phyloP scores from a whole-genome alignment of 2,888 invertebrate species.

The Athalia rosae region DNA sequence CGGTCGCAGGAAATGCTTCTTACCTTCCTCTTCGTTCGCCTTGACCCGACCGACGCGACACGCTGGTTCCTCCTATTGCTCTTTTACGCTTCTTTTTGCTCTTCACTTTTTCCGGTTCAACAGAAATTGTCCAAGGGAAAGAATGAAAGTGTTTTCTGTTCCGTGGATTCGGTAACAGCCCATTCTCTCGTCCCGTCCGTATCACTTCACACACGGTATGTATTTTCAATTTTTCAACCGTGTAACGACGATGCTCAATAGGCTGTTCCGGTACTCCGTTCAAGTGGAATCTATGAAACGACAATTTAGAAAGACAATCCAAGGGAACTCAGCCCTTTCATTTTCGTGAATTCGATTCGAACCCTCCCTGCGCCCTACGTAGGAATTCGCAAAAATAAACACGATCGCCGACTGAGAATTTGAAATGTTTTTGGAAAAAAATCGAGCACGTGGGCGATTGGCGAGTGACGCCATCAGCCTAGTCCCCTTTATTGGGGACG shows the following conservation, averaged over 20 bases:
- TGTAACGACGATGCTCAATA: background rate
- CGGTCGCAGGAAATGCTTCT: background rate
- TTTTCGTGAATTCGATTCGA: background rate
- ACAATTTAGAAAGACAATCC: background rate
- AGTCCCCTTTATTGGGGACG: background rate
- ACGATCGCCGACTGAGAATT: too few relatives aligned
- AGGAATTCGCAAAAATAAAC: too few relatives aligned
- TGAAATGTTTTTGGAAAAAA: too few relatives aligned
- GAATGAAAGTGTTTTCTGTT: background rate
- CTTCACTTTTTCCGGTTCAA: background rate
- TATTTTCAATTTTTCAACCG: background rate
- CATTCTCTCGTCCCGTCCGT: background rate
- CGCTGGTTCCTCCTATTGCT: too few relatives aligned
- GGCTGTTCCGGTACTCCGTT: background rate
- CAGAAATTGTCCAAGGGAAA: background rate
- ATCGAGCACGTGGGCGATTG: too few relatives aligned
- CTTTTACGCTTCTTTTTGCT: background rate
- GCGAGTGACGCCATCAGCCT: too few relatives aligned
- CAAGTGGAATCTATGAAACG: background rate
- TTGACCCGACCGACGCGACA: background rate
- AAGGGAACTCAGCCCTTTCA: background rate
- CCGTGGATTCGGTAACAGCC: background rate
- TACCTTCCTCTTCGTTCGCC: background rate
- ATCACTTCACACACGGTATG: background rate
- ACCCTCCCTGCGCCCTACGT: too few relatives aligned